Evolutionary conservation across 2,797 vertebrate genomes (phyloP), one percentile per base, ranked within the genome.

Genomic region (Sphenodon punctatus): DNA sequence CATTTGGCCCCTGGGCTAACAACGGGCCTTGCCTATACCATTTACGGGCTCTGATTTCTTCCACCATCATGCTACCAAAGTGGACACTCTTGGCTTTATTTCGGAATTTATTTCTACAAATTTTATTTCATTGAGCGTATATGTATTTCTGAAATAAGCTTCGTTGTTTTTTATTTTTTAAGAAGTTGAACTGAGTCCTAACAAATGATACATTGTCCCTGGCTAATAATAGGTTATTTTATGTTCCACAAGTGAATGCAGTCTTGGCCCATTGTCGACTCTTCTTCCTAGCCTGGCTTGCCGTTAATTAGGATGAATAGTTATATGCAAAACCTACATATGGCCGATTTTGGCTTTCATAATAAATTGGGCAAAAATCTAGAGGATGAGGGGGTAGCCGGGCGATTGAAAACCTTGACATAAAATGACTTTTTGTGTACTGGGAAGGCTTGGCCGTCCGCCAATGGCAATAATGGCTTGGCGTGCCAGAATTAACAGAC

Each of bases 391-490:
- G 14, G 32, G 0, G 59, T 41, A 72, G 73, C 0, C 59, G 85
- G 58, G 89, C 87, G 64, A 19, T 38, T 64, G n/a, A 72, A 88
- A 85, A 89, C 20, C 83, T 41, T 0, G 0, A 53, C 43, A 70
- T 86, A 87, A 91, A 90, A 80, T 79, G 83, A 86, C 80, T 86
- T 91, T 67, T 87, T 88, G 86, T 92, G 88, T 88, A 75, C 81
- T 87, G 88, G 77, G 74, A 67, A 76, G 13, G 45, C 86, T 66
- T 88, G 91, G 89, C 93, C 73, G 60, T 22, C 39, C 43, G 87
- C 91, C 94, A 93, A 78, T 3, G 1, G 67, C 76, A 87, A 69
- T 85, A 92, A 87, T 88, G 82, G 63, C 67, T 60, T 0, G 0
- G 27, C 2, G 1, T 66, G 71, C 76, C 71, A 86, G 87, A 80